Evolutionary conservation across 2,797 vertebrate genomes (phyloP).

Genomic region (Cuniculus paca): DNA sequence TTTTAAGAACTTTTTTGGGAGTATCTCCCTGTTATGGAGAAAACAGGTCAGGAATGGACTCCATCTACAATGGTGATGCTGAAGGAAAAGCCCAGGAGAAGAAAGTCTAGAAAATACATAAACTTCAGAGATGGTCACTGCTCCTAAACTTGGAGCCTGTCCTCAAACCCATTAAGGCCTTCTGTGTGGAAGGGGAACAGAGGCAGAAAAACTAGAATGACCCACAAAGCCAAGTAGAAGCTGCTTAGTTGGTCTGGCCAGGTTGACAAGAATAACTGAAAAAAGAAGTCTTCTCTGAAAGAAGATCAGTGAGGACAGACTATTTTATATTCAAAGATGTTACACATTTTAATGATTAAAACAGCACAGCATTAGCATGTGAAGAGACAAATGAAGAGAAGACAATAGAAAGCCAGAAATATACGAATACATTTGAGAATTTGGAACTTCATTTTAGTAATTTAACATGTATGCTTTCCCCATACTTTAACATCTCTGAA

Average conservation of each 20-base stretch:
- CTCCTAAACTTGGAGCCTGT: neutral
- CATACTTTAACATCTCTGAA: neutral
- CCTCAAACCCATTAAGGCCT: neutral
- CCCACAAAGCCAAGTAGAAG: neutral
- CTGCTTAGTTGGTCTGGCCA: neutral
- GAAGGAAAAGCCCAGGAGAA: neutral
- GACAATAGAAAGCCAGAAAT: neutral
- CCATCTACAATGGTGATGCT: neutral
- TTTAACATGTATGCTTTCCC: constrained; percentile 12
- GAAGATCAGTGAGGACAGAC: neutral
- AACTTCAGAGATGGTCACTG: neutral
- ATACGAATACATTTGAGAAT: neutral
- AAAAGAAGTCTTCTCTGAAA: neutral
- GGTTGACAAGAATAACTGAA: neutral
- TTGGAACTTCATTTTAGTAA: neutral
- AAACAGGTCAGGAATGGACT: neutral
- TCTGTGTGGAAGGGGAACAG: neutral
- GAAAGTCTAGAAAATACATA: neutral
- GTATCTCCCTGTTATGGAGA: neutral
- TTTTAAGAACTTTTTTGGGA: neutral
- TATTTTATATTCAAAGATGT: neutral
- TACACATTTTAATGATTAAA: constrained; percentile 33
- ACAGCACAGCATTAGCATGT: neutral
- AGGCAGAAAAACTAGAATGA: neutral
- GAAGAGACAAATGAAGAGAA: neutral